Evolutionary conservation across 2,888 invertebrate genomes (phyloP).

Genomic region (Nesidiocoris tenuis): DNA sequence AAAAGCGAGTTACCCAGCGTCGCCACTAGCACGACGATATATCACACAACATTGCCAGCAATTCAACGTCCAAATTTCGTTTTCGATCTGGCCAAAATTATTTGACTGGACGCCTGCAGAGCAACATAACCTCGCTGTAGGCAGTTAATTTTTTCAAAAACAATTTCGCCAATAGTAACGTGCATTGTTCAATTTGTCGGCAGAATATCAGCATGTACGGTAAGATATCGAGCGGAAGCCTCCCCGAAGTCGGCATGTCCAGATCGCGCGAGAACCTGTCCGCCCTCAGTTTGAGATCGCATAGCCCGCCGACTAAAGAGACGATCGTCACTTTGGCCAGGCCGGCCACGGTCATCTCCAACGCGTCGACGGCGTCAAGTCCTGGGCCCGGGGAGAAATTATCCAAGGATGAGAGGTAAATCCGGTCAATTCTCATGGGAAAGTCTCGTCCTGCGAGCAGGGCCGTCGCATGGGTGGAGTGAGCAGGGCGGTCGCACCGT

Average conservation of each 20-base stretch:
- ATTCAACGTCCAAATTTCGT: no score
- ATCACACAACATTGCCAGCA: no score
- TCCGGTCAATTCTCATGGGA: background rate
- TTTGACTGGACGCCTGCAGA: no score
- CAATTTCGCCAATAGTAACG: no score
- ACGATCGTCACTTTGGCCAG: constrained; percentile 66
- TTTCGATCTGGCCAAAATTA: no score
- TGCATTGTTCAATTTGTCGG: no score
- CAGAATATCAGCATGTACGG: constrained; percentile 39
- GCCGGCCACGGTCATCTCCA: constrained; percentile 67
- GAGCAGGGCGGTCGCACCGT: no score
- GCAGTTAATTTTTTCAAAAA: no score
- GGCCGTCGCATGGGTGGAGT: no score
- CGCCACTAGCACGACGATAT: no score
- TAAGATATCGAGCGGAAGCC: constrained; percentile 35
- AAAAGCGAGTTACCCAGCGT: no score
- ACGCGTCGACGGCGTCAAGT: constrained; percentile 60
- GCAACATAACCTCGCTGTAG: no score
- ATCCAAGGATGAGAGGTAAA: constrained; percentile 61
- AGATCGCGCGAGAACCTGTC: constrained; percentile 56
- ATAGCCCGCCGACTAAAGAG: constrained; percentile 54
- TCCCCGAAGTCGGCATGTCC: constrained; percentile 37
- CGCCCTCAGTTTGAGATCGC: constrained; percentile 51
- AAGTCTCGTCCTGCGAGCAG: background rate
- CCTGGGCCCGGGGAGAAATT: constrained; percentile 59